Evolutionary conservation across 2,797 vertebrate genomes (phyloP).

Genomic region (Lerista edwardsae): DNA sequence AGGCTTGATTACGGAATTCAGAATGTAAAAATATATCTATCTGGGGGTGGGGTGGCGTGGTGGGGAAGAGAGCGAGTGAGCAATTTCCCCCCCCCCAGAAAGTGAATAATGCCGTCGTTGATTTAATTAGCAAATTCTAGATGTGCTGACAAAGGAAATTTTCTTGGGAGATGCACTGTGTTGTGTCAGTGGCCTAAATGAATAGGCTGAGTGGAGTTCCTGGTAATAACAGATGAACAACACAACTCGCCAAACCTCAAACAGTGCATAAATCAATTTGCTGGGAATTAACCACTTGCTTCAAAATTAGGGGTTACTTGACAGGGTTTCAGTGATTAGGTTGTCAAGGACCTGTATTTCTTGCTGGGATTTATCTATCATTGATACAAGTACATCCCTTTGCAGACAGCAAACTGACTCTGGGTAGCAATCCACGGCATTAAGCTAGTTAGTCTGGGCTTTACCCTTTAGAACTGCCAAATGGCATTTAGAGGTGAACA

Average conservation of each 20-base stretch:
- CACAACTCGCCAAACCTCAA: slow-evolving; percentile 81
- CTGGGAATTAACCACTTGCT: slow-evolving; percentile 80
- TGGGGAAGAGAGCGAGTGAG: slow-evolving; percentile 17
- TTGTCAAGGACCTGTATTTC: slow-evolving; percentile 77
- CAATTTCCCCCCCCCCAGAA: slow-evolving; percentile 63
- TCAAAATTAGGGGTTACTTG: slow-evolving; percentile 83
- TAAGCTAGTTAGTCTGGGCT: slow-evolving; percentile 53
- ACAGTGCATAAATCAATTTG: slow-evolving; percentile 83
- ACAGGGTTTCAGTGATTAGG: slow-evolving; percentile 78
- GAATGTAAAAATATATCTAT: slow-evolving; percentile 23
- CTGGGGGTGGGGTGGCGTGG: not conserved
- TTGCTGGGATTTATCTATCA: slow-evolving; percentile 77
- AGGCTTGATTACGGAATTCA: not conserved
- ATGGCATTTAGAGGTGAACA: slow-evolving; percentile 57
- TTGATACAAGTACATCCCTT: slow-evolving; percentile 66
- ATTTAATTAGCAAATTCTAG: slow-evolving; percentile 85
- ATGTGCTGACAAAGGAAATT: slow-evolving; percentile 84
- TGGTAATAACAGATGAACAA: slow-evolving; percentile 82
- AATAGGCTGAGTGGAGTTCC: slow-evolving; percentile 74
- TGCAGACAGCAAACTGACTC: slow-evolving; percentile 54
- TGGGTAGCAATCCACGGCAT: slow-evolving; percentile 46
- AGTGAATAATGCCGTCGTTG: slow-evolving; percentile 81
- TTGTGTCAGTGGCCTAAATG: slow-evolving; percentile 79
- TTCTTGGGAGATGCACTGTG: slow-evolving; percentile 78
- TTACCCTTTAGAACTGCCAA: slow-evolving; percentile 62